phyloP scores from a whole-genome alignment of 1,140 invertebrate genomes.

The Carposina sasakii region DNA sequence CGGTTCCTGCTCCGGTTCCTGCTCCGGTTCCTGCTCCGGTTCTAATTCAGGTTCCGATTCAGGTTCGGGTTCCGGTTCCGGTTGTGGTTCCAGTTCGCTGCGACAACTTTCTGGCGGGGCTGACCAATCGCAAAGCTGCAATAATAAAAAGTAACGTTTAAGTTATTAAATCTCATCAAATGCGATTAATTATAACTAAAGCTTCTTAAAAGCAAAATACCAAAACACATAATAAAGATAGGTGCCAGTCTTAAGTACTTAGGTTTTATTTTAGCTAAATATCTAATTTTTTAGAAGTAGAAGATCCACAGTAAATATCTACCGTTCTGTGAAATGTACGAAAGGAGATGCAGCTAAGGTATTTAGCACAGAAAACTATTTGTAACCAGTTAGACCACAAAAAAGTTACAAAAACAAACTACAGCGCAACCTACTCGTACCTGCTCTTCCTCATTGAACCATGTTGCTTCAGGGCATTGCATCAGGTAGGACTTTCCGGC shows the following conservation, averaged over 20 bases:
- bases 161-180: no score
- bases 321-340: no score
- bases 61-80: constrained; percentile 9
- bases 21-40: neutral
- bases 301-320: no score
- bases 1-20: constrained; percentile 6
- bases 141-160: constrained; percentile 15
- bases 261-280: neutral
- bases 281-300: neutral
- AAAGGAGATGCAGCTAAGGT: no score
- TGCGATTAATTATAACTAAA: no score
- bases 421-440: constrained; percentile 23
- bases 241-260: neutral
- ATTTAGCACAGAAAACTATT: no score
- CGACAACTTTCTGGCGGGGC: constrained; percentile 34
- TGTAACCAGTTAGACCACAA: neutral
- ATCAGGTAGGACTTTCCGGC: constrained; percentile 50
- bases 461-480: constrained; percentile 50
- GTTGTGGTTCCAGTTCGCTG: constrained; percentile 3
- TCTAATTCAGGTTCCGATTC: constrained; percentile 3
- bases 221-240: neutral
- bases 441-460: constrained; percentile 64
- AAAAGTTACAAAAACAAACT: neutral
- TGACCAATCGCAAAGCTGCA: constrained; percentile 58
- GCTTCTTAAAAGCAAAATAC: no score